A percentile compares a stretch with the other conserved stretches of the same genome.
These are phyloP conservation scores for Ictidomys tridecemlineatus DNA, from an alignment of 2,113 vertebrate genomes.

Conservation along the genomic window DNA sequence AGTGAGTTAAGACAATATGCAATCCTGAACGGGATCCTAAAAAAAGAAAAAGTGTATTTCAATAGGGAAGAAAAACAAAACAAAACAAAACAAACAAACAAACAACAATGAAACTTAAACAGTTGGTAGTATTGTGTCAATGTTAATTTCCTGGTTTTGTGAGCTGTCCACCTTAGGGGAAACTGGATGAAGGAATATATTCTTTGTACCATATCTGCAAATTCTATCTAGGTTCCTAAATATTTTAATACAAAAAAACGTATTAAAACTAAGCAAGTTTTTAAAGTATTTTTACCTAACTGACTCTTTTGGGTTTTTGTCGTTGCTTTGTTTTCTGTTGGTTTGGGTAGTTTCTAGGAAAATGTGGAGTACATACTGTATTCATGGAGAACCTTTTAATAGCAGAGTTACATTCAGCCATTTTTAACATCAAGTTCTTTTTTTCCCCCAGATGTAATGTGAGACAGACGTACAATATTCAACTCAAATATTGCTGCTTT, in stretches of 20 bases:
- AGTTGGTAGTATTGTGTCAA: neutral
- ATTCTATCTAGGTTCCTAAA: neutral
- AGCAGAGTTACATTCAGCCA: neutral
- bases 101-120: neutral
- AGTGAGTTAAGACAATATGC: no score
- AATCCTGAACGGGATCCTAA: neutral
- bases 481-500: neutral
- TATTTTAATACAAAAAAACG: neutral
- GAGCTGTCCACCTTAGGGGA: neutral
- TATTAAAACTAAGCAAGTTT: neutral
- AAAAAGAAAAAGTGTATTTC: neutral
- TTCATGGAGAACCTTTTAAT: neutral
- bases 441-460: neutral
- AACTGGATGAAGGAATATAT: neutral
- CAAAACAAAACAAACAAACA: no score
- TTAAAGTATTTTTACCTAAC: neutral
- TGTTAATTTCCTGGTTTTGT: neutral
- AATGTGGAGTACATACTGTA: neutral
- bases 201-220: fast-evolving
- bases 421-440: neutral
- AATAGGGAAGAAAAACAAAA: neutral
- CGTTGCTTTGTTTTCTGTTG: neutral
- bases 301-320: neutral
- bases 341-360: constrained; percentile 17
- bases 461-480: neutral